These are phyloP conservation scores for Epizoanthus stellaris DNA, from an alignment of 92 coral and sea anemone genomes.

Conservation along the genomic window DNA sequence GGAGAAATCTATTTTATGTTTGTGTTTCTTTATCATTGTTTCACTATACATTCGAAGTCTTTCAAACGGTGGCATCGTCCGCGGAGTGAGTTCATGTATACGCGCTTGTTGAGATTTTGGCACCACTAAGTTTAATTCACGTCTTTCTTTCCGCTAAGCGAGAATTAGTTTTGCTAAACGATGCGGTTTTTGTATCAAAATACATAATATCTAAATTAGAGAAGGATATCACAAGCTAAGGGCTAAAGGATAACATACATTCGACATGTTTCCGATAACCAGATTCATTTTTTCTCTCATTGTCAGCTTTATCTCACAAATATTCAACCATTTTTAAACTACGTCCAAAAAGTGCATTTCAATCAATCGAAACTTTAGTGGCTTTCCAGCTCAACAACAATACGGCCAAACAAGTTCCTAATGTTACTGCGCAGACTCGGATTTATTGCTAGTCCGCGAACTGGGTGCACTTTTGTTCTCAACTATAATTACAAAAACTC, in stretches of 20 bases:
- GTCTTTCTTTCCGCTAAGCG: background rate
- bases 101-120: too few relatives aligned
- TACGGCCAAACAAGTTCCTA: background rate
- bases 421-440: background rate
- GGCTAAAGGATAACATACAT: background rate
- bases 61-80: background rate
- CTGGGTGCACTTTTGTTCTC: background rate
- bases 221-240: background rate
- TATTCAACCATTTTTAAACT: conserved; percentile 15
- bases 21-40: background rate
- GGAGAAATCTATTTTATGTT: background rate
- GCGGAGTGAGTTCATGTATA: too few relatives aligned
- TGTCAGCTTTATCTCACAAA: conserved; percentile 3
- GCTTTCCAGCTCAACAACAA: background rate
- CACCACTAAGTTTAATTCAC: background rate
- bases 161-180: conserved; percentile 26
- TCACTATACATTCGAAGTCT: background rate
- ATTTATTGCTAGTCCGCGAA: background rate
- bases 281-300: background rate
- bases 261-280: too few relatives aligned
- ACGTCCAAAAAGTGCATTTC: background rate
- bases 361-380: conserved; percentile 15
- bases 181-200: conserved; percentile 34
- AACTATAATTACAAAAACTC: conserved; percentile 15
- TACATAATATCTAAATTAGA: background rate